Base-by-base conservation (phyloP, 2,113 vertebrate genomes). In the Coracopsis vasa region DNA sequence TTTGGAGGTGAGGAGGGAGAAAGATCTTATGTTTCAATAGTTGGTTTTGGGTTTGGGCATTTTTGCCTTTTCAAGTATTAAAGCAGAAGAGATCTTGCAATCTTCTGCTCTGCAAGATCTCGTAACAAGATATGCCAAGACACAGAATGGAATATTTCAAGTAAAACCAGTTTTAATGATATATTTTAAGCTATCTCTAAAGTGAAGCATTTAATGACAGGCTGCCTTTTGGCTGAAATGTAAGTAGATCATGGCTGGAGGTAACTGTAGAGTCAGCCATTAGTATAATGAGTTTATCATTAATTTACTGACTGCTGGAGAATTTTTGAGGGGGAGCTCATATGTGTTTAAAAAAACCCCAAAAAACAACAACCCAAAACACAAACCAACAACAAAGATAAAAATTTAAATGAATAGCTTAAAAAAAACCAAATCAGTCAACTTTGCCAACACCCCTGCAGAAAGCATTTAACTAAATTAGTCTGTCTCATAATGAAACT, bases 151-250 rank as follows among this genome's bases (percentile, higher is more conserved):
- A 87, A 13, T 84, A 83, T 80, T 93, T 88, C 41, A 86, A 80
- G 88, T 56, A 48, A 88, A 93, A 80, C 51, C 37, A 41, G 31
- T 87, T 94, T 94, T 87, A 92, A 27, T 69, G 23, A 45, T 58
- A 23, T 48, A 16, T 64, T 84, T 86, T 81, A 78, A 86, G 27
- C 64, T 86, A 51, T 33, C n/a, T 91, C 21, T 62, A 16, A 71
- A 75, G 41, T 65, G 51, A 67, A 89, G 60, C 47, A 35, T 12
- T 81, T 45, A 88, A 70, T 75, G 54, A 62, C 33, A 45, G 54
- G 41, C 23, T 80, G 92, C 23, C 44, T 42, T 88, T 72, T 90
- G 33, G 64, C 85, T 96, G 67, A 69, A 84, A 73, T 66, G 23
- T 79, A 92, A 94, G 86, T 86, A 88, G 79, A 66, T 80, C 8